Evolutionary conservation across 2,888 invertebrate genomes (phyloP).

Genomic region (Epistrophe grossulariae): DNA sequence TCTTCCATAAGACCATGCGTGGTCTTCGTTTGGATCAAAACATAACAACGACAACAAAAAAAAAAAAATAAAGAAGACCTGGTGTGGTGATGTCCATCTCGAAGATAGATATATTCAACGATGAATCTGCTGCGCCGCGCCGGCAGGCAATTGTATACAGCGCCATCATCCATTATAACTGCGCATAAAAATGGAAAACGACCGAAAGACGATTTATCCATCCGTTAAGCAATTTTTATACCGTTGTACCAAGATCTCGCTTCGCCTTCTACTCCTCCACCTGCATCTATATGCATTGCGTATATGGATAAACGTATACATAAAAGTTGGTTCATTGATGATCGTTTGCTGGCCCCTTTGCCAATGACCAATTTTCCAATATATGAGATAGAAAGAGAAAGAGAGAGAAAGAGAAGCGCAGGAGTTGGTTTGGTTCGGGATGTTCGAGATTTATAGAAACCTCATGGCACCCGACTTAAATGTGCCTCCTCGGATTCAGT

Average conservation of each 20-base stretch:
- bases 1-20: conserved; percentile 5
- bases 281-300: conserved; percentile 44
- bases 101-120: conserved; percentile 36
- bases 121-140: conserved; percentile 57
- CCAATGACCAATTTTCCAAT: conserved; percentile 68
- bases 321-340: conserved; percentile 68
- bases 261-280: conserved; percentile 34
- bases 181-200: conserved; percentile 76
- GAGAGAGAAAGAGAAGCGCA: not conserved
- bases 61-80: not conserved
- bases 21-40: not conserved
- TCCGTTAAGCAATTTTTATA: conserved; percentile 76
- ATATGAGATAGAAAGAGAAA: not conserved
- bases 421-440: not conserved
- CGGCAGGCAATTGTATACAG: conserved; percentile 71
- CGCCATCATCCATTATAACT: conserved; percentile 76
- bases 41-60: not conserved
- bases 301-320: conserved; percentile 38
- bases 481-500: conserved; percentile 9
- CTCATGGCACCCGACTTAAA: conserved; percentile 12
- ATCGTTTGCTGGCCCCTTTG: conserved; percentile 52
- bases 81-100: conserved; percentile 54
- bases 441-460: not conserved
- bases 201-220: conserved; percentile 75
- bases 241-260: conserved; percentile 47